Conservation (phyloP, 2,113 vertebrate genomes). For the Mastomys natalensis region DNA sequence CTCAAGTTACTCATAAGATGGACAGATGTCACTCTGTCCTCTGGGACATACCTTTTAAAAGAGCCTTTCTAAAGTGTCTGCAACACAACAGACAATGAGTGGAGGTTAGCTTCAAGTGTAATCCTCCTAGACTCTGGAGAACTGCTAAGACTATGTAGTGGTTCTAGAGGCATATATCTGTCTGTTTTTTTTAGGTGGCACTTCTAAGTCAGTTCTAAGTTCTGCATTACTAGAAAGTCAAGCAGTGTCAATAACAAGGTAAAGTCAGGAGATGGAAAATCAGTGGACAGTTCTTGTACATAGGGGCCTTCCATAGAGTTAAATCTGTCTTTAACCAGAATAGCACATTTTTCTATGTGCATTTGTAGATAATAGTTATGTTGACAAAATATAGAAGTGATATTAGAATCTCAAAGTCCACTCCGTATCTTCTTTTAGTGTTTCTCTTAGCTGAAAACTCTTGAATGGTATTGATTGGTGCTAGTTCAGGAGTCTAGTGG, state of each 20-base stretch:
- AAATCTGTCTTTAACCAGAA: not conserved
- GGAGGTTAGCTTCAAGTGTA: not conserved
- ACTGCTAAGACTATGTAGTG: rapidly evolving
- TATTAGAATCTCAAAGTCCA: not conserved
- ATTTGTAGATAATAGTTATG: not conserved
- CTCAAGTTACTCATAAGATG: not conserved
- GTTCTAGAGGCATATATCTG: too few species aligned
- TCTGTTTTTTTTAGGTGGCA: not conserved
- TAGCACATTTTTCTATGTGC: not conserved
- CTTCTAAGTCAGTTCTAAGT: not conserved
- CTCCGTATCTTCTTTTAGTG: not conserved
- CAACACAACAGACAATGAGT: not conserved
- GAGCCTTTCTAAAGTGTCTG: not conserved
- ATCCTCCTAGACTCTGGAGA: not conserved
- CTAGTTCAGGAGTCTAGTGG: not conserved
- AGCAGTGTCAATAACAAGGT: not conserved
- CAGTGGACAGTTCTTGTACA: not conserved
- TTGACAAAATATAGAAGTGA: not conserved
- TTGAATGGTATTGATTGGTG: not conserved
- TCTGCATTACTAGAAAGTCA: not conserved
- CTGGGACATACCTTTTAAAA: not conserved
- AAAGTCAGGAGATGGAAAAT: not conserved
- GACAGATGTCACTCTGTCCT: not conserved
- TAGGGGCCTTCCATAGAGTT: not conserved
- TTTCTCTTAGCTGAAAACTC: not conserved